Evolutionary conservation across 2,797 vertebrate species (phyloP).

Genomic region (Malacoraja senta): DNA sequence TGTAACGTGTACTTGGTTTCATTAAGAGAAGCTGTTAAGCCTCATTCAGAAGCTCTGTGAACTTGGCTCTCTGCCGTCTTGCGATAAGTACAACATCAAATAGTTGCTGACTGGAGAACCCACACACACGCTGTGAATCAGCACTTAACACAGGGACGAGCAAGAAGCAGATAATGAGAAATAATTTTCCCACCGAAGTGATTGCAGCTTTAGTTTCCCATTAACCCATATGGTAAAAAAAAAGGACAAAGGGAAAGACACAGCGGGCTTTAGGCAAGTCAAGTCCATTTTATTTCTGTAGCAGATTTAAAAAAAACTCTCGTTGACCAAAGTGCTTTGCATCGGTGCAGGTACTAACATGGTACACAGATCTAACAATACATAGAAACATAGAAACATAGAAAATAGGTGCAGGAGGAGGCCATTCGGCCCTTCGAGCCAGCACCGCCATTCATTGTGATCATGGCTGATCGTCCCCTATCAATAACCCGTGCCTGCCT

Average conservation of each 20-base stretch:
- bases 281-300: no score
- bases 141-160: background rate
- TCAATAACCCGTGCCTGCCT: no score
- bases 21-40: background rate
- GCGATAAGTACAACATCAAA: constrained; percentile 28
- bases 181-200: background rate
- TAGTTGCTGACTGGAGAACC: background rate
- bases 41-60: background rate
- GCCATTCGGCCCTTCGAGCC: no score
- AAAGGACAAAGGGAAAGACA: background rate
- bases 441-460: no score
- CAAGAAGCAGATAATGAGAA: background rate
- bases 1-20: background rate
- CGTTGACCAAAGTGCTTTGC: no score
- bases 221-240: background rate
- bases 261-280: no score
- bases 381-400: no score
- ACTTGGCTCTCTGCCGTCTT: background rate
- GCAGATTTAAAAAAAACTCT: no score
- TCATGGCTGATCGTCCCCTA: no score
- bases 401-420: no score
- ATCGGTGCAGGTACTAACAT: no score
- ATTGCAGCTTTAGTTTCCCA: background rate
- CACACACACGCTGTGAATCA: background rate
- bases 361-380: no score